Percentiles rank a stretch among this genome's conserved stretches.
Conservation (phyloP, 2,113 vertebrate genomes). For the Eulemur macaco region DNA sequence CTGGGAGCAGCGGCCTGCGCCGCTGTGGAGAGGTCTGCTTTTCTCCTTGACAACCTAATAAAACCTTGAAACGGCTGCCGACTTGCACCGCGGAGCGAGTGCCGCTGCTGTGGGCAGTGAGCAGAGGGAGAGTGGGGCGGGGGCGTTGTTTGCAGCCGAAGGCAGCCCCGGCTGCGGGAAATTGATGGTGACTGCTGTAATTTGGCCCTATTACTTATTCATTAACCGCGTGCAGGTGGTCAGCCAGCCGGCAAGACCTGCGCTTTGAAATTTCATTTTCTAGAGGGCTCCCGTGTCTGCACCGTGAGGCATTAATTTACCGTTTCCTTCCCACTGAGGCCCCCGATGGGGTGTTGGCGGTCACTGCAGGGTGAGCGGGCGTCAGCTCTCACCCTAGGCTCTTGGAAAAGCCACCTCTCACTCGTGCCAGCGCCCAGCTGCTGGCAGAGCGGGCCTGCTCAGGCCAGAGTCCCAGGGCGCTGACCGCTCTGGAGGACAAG, state of each 20-base stretch:
- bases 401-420: background rate
- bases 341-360: fast-evolving
- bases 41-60: background rate
- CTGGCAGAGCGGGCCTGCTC: background rate
- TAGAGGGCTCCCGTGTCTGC: background rate
- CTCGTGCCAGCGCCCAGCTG: fast-evolving
- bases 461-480: fast-evolving
- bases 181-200: conserved; percentile 30
- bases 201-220: conserved; percentile 43
- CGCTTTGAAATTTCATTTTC: conserved; percentile 54
- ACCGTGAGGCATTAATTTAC: background rate
- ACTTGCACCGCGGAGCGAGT: background rate
- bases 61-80: background rate
- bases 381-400: background rate
- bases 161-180: background rate
- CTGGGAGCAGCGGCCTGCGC: background rate
- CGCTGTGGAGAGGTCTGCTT: background rate
- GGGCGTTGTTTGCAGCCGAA: background rate
- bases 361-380: background rate
- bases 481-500: background rate
- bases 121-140: background rate
- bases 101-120: background rate
- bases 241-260: conserved; percentile 31
- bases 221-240: background rate
- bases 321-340: background rate